These are phyloP conservation scores for Crambe crambe DNA, from an alignment of 37 sponge, comb jelly and placozoan genomes.

Conservation along the genomic window DNA sequence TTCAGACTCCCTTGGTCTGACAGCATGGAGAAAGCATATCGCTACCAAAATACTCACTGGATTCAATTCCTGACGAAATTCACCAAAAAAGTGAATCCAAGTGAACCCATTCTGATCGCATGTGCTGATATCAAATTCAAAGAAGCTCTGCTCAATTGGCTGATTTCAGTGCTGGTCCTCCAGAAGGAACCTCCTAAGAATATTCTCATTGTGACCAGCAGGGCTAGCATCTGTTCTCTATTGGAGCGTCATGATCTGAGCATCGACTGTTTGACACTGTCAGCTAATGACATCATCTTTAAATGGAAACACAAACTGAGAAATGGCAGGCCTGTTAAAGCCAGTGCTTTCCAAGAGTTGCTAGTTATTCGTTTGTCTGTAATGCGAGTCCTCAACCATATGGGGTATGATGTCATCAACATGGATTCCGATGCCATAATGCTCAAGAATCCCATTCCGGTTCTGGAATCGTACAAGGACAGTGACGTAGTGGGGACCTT, in stretches of 20 bases:
- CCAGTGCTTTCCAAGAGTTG: background rate
- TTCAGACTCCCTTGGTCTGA: background rate
- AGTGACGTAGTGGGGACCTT: constrained; percentile 24
- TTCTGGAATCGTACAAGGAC: constrained; percentile 1
- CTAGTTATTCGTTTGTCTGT: constrained; percentile 6
- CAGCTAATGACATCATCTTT: constrained; percentile 1
- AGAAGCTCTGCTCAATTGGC: constrained; percentile 23
- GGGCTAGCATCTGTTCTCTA: background rate
- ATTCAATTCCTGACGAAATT: background rate
- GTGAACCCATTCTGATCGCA: background rate
- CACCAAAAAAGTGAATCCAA: background rate
- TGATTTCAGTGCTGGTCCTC: background rate
- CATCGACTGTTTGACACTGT: background rate
- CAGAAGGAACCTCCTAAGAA: constrained; percentile 5
- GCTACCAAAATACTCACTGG: background rate
- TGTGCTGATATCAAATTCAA: background rate
- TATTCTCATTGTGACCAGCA: constrained; percentile 4
- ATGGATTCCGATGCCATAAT: constrained; percentile 27
- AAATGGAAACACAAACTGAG: no score
- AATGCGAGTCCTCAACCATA: constrained; percentile 22
- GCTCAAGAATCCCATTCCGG: constrained; percentile 3
- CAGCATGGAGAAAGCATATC: background rate
- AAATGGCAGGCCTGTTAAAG: background rate
- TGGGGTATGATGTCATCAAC: constrained; percentile 25
- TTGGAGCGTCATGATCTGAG: background rate